Percentiles rank a stretch among this genome's conserved stretches.
phyloP scores from a whole-genome alignment of 2,797 vertebrate species.

The Labeo calbasu region DNA sequence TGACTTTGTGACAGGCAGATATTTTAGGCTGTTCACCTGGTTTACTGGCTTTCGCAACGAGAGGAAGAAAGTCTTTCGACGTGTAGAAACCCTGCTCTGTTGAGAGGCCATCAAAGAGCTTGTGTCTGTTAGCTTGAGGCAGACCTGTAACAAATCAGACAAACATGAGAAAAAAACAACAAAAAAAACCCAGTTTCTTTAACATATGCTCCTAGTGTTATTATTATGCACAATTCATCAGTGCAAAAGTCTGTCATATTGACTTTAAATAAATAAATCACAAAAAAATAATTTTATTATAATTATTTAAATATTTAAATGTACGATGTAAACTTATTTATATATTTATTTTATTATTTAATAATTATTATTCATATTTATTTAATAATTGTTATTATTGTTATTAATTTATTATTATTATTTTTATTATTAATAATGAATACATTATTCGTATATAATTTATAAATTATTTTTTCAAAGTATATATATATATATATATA shows the following conservation, averaged over 20 bases:
- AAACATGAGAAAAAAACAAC: not conserved
- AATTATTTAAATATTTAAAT: too few relatives aligned
- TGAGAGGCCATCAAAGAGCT: slow-evolving; percentile 84
- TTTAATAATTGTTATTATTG: too few relatives aligned
- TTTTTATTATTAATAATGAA: too few relatives aligned
- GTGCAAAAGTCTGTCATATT: not conserved
- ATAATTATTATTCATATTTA: too few relatives aligned
- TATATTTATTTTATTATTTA: too few relatives aligned
- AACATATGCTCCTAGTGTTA: not conserved
- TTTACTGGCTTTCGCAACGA: slow-evolving; percentile 92
- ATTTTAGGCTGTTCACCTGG: slow-evolving; percentile 75
- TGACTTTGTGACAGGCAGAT: not conserved
- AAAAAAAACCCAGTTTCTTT: not conserved
- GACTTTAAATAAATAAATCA: not conserved
- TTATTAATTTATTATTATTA: too few relatives aligned
- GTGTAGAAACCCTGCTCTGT: slow-evolving; percentile 91
- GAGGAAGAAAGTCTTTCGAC: slow-evolving; percentile 93
- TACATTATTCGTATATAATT: too few relatives aligned
- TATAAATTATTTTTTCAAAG: too few relatives aligned
- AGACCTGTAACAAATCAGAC: slow-evolving; percentile 78
- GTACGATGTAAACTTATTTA: too few relatives aligned
- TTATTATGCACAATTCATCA: not conserved
- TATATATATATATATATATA: too few relatives aligned
- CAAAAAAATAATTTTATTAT: not conserved
- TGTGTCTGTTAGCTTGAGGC: slow-evolving; percentile 88